A percentile compares a stretch with the other conserved stretches of the same genome.
phyloP scores from a whole-genome alignment of 2,888 invertebrate genomes.

The Noctua comes region DNA sequence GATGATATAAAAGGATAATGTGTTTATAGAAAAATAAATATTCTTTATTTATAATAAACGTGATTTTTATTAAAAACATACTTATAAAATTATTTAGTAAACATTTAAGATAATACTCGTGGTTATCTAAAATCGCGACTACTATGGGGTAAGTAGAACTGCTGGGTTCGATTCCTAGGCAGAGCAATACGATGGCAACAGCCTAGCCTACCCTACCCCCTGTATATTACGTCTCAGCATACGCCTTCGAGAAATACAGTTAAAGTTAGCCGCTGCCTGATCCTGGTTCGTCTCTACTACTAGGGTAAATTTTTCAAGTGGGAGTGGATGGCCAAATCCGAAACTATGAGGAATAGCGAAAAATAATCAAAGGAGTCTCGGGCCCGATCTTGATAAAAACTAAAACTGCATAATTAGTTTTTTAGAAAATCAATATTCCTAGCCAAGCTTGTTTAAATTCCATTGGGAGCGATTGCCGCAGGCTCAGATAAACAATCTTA shows the following conservation, averaged over 20 bases:
- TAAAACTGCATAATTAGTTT: no score
- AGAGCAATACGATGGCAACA: background rate
- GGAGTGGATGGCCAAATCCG: no score
- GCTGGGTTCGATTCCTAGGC: background rate
- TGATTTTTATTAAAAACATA: conserved; percentile 57
- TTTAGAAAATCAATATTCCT: no score
- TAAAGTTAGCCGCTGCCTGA: background rate
- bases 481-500: no score
- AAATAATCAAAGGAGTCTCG: no score
- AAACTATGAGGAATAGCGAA: no score
- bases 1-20: conserved; percentile 85
- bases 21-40: conserved; percentile 90
- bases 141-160: background rate
- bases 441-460: no score
- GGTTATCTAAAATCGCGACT: background rate
- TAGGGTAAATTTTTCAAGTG: background rate
- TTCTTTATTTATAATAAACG: conserved; percentile 87
- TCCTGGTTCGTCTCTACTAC: background rate
- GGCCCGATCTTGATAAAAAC: no score
- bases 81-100: background rate
- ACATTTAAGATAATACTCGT: background rate
- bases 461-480: no score
- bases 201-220: no score
- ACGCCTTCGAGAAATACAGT: background rate
- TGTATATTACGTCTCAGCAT: no score